phyloP scores from a whole-genome alignment of 2,113 vertebrate species.

The Festucalex cinctus region DNA sequence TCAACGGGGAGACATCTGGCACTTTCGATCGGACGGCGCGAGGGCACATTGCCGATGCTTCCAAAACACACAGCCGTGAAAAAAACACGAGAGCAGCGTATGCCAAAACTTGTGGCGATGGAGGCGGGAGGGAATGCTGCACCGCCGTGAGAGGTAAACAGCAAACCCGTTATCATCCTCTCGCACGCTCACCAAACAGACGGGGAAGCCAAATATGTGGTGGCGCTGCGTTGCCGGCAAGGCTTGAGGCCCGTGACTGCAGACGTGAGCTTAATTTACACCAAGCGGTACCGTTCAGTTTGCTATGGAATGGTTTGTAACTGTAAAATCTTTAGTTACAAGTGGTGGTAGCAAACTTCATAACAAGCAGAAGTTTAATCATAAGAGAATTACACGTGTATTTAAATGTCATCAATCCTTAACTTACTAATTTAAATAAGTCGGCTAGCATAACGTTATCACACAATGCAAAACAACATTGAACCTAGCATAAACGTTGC shows the following conservation, averaged over 20 bases:
- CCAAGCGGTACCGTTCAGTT: background rate
- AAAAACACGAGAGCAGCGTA: slow-evolving; percentile 47
- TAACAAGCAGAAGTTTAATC: no score
- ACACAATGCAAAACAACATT: no score
- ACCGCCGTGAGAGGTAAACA: slow-evolving; percentile 57
- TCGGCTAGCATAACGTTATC: no score
- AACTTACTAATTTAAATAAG: no score
- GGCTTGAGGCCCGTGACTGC: slow-evolving; percentile 15
- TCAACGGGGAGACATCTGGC: background rate
- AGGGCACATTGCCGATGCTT: slow-evolving; percentile 30
- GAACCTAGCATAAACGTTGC: no score
- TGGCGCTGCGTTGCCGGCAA: slow-evolving; percentile 36
- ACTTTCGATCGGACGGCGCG: slow-evolving; percentile 14
- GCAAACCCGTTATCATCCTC: slow-evolving; percentile 65
- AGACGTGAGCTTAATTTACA: background rate
- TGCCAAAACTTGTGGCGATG: slow-evolving; percentile 55
- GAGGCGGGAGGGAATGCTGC: slow-evolving; percentile 14
- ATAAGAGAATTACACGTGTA: no score
- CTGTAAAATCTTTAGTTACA: no score
- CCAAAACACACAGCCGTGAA: slow-evolving; percentile 45
- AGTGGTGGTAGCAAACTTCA: no score
- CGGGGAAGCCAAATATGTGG: slow-evolving; percentile 59
- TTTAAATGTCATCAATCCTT: no score
- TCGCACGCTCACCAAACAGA: slow-evolving; percentile 61
- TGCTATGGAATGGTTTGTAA: background rate